Conservation (phyloP, 1,140 invertebrate species). For the Drosophila tristis region DNA sequence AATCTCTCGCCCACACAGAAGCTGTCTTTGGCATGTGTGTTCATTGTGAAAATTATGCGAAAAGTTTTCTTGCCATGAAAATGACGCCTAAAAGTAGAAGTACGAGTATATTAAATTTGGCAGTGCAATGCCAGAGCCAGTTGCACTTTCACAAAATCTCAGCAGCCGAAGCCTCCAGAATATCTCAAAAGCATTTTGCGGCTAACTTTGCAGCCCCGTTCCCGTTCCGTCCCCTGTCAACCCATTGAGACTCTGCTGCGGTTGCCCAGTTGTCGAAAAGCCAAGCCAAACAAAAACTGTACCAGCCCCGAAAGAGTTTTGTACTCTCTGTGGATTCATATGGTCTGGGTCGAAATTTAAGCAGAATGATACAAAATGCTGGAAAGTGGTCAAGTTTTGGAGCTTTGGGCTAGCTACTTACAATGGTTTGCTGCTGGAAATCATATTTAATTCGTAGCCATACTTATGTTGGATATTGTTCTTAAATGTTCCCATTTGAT, state of each 20-base stretch:
- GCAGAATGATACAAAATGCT: neutral
- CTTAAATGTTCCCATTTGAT: slow-evolving; percentile 23
- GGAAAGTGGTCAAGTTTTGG: neutral
- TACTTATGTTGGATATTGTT: too few relatives aligned
- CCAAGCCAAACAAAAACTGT: slow-evolving; percentile 16
- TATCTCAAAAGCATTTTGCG: slow-evolving; percentile 58
- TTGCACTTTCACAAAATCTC: slow-evolving; percentile 45
- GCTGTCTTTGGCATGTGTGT: slow-evolving; percentile 1
- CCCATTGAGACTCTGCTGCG: slow-evolving; percentile 47
- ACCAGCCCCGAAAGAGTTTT: neutral
- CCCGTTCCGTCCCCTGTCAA: slow-evolving; percentile 5
- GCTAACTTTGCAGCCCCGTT: slow-evolving; percentile 23
- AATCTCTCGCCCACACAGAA: neutral
- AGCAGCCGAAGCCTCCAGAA: slow-evolving; percentile 23
- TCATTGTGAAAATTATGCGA: slow-evolving; percentile 64
- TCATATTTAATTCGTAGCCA: too few relatives aligned
- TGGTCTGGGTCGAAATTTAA: neutral
- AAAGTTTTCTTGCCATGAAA: slow-evolving; percentile 53
- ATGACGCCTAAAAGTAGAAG: slow-evolving; percentile 14
- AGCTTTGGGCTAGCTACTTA: too few relatives aligned
- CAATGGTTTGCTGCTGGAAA: too few relatives aligned
- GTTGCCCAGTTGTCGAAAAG: slow-evolving; percentile 33
- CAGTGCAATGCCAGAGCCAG: slow-evolving; percentile 42
- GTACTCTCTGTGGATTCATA: neutral
- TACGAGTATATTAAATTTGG: slow-evolving; percentile 59